phyloP scores from a whole-genome alignment of 2,113 vertebrate genomes.

The Rhagologus leucostigma region DNA sequence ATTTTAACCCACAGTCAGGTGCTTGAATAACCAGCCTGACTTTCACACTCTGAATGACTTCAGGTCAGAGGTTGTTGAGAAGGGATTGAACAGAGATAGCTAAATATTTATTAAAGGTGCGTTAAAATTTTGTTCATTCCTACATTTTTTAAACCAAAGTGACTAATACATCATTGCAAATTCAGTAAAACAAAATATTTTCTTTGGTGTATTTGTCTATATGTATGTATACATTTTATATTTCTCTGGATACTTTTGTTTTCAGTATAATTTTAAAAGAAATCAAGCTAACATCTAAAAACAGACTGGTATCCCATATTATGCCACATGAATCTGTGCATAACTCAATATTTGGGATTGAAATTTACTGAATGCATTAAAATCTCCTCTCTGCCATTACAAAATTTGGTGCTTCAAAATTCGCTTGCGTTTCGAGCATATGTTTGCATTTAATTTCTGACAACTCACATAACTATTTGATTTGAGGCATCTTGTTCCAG shows the following conservation, averaged over 20 bases:
- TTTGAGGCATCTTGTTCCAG: not conserved
- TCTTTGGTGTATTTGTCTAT: not conserved
- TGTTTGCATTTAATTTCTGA: not conserved
- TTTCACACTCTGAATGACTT: not conserved
- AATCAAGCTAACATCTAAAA: not conserved
- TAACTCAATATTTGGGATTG: not conserved
- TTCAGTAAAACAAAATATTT: not conserved
- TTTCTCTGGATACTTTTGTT: not conserved
- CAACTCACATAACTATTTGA: not conserved
- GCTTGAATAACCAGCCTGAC: not conserved
- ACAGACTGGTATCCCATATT: not conserved
- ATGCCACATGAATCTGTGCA: not conserved
- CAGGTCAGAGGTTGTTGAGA: not conserved
- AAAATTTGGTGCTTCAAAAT: not conserved
- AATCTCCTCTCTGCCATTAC: not conserved
- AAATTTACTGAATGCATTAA: not conserved
- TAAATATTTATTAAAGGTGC: not conserved
- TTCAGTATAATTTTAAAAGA: not conserved
- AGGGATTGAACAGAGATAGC: not conserved
- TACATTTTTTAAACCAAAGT: not conserved
- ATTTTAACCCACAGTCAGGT: not conserved
- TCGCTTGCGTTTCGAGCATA: not conserved
- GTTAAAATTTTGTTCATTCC: not conserved
- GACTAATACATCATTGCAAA: not conserved
- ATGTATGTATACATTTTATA: not conserved